Conservation (phyloP, 2,113 vertebrate genomes). For the Sturnira hondurensis region DNA sequence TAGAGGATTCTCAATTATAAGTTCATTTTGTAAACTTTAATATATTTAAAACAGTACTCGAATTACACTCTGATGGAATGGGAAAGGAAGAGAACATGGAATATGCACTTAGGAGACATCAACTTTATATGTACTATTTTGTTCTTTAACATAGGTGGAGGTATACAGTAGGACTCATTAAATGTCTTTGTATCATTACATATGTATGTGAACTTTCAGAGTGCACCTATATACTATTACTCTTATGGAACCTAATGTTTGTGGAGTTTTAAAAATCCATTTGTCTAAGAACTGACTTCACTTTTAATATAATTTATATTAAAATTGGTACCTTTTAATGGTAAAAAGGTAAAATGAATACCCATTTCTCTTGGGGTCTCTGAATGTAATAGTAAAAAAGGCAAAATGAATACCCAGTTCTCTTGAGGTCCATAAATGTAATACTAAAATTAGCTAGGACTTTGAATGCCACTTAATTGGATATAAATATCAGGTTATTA, state of each 20-base stretch:
- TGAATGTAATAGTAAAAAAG: not conserved
- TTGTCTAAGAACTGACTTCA: not conserved
- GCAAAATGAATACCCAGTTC: not conserved
- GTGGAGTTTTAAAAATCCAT: not conserved
- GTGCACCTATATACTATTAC: too few species aligned
- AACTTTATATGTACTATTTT: not conserved
- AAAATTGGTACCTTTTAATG: not conserved
- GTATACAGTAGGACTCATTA: accelerated
- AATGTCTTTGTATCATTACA: not conserved
- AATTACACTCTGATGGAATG: not conserved
- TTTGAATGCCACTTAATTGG: not conserved
- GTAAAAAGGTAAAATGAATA: not conserved
- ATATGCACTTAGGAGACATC: not conserved
- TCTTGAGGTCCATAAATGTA: not conserved
- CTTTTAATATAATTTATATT: not conserved
- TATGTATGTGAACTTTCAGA: too few species aligned
- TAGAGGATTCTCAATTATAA: not conserved
- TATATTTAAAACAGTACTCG: not conserved
- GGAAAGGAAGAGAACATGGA: not conserved
- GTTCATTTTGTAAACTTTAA: not conserved
- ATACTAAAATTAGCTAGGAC: not conserved
- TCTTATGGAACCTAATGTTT: not conserved
- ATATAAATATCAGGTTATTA: not conserved
- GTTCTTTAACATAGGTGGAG: not conserved
- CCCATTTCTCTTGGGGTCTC: not conserved